Evolutionary conservation across 1,140 invertebrate species (phyloP).

Genomic region (Oreohelix idahoensis): DNA sequence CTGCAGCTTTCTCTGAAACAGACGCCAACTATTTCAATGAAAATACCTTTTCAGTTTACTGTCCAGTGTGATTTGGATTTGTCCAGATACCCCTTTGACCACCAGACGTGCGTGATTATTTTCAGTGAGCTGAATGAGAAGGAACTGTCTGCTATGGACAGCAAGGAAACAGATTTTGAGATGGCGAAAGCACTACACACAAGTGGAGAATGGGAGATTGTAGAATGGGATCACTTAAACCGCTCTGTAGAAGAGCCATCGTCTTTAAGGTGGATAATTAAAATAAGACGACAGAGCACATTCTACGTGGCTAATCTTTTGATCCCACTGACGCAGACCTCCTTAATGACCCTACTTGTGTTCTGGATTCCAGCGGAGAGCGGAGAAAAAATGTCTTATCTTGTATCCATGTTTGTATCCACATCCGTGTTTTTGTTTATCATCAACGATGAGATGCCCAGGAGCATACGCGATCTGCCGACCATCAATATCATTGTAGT

Average conservation of each 20-base stretch:
- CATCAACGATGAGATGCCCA: conserved; percentile 61
- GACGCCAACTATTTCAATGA: neutral
- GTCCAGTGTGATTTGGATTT: conserved; percentile 78
- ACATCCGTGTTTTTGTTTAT: conserved; percentile 44
- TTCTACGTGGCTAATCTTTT: conserved; percentile 44
- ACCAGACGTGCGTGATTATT: conserved; percentile 46
- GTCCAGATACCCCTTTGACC: conserved; percentile 53
- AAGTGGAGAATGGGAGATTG: conserved; percentile 41
- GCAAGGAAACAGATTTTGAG: neutral
- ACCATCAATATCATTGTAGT: conserved; percentile 9
- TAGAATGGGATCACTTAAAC: conserved; percentile 63
- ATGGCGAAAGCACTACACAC: neutral
- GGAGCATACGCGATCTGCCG: neutral
- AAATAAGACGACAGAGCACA: conserved; percentile 25
- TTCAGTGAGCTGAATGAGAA: conserved; percentile 25
- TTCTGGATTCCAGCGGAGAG: conserved; percentile 46
- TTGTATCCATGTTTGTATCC: conserved; percentile 47
- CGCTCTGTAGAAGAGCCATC: neutral
- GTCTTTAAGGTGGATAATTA: neutral
- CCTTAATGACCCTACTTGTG: conserved; percentile 41
- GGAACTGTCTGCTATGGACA: neutral
- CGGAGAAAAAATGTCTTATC: conserved; percentile 47
- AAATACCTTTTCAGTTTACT: conserved; percentile 79
- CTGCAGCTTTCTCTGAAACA: neutral
- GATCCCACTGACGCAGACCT: conserved; percentile 41